A percentile compares a stretch with the other conserved stretches of the same genome.
Evolutionary conservation across 2,888 invertebrate species (phyloP).

Genomic region (Phorcus lineatus): DNA sequence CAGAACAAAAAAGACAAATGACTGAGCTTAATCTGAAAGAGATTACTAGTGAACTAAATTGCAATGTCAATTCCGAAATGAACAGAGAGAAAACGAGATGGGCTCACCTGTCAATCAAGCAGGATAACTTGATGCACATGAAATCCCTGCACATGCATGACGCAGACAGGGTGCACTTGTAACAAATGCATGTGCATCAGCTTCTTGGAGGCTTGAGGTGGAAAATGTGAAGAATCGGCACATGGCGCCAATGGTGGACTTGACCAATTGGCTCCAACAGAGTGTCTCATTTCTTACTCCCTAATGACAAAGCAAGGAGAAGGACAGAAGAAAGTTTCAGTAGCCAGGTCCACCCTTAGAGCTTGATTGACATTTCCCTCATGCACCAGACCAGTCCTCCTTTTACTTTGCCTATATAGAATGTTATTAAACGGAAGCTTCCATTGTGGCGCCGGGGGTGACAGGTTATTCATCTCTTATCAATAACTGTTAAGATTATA

Average conservation of each 20-base stretch:
- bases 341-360: not conserved
- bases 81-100: too few relatives aligned
- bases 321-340: not conserved
- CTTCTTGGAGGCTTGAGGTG: not conserved
- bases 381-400: not conserved
- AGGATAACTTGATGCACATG: not conserved
- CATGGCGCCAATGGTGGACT: not conserved
- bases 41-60: too few relatives aligned
- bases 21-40: too few relatives aligned
- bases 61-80: too few relatives aligned
- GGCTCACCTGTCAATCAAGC: not conserved
- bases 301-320: slow-evolving; percentile 16
- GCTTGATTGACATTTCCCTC: slow-evolving; percentile 14
- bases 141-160: not conserved
- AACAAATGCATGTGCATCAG: slow-evolving; percentile 2
- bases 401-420: slow-evolving; percentile 19
- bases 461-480: not conserved
- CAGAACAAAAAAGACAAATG: too few relatives aligned
- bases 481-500: not conserved
- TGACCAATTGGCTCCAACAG: not conserved
- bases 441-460: not conserved
- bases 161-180: not conserved
- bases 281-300: slow-evolving; percentile 3
- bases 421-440: not conserved
- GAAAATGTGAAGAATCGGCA: not conserved